Evolutionary conservation across 2,888 invertebrate genomes (phyloP).

Genomic region (Pogonocherus hispidulus): DNA sequence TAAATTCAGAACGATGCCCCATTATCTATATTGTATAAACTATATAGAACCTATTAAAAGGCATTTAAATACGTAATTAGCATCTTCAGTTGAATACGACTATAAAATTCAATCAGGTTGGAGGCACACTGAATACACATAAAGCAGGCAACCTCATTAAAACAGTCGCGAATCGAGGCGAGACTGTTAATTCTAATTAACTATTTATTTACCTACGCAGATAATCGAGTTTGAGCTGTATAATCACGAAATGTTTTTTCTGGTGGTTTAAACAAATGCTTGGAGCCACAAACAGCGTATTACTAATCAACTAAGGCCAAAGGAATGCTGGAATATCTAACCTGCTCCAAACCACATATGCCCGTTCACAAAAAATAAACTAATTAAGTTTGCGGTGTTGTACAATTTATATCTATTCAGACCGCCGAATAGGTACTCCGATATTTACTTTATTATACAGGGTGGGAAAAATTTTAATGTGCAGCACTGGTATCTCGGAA

Average conservation of each 20-base stretch:
- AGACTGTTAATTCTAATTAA: not conserved
- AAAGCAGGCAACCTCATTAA: not conserved
- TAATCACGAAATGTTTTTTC: not conserved
- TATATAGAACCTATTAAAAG: not conserved
- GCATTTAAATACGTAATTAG: not conserved
- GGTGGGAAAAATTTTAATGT: too few relatives aligned
- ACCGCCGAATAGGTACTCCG: not conserved
- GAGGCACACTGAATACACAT: too few relatives aligned
- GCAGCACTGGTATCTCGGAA: too few relatives aligned
- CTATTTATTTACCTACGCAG: not conserved
- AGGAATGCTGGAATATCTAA: not conserved
- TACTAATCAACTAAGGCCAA: not conserved
- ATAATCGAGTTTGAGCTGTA: not conserved
- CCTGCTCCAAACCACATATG: not conserved
- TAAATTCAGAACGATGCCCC: too few relatives aligned
- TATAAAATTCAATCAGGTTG: not conserved
- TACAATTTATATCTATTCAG: not conserved
- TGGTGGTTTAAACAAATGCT: not conserved
- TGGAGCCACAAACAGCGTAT: not conserved
- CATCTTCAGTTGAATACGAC: not conserved
- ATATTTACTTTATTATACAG: too few relatives aligned
- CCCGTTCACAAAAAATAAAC: not conserved
- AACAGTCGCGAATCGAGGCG: not conserved
- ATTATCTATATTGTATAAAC: not conserved
- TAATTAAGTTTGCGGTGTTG: not conserved